Conservation (phyloP, 2,797 vertebrate genomes). For the Eutrigla gurnardus region DNA sequence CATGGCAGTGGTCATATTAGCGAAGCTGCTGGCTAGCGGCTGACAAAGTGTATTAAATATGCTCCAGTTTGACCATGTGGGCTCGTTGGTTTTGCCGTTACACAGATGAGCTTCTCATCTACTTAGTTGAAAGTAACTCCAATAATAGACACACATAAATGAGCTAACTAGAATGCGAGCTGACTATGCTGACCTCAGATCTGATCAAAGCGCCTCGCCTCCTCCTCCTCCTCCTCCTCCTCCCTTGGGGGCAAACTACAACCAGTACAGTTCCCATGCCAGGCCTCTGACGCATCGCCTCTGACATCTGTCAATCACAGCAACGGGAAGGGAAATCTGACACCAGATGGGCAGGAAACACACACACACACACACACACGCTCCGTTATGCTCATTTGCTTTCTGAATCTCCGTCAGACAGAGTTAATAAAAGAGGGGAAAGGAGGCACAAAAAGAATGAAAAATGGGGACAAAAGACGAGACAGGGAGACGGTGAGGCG, state of each 20-base stretch:
- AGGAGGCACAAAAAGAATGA: not conserved
- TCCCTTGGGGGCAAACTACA: not conserved
- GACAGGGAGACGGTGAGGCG: constrained; percentile 11
- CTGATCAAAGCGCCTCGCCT: constrained; percentile 7
- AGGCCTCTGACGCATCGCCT: constrained; percentile 22
- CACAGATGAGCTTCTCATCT: not conserved
- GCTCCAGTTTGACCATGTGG: not conserved
- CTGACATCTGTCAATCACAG: constrained; percentile 66
- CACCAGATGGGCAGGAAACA: constrained; percentile 17
- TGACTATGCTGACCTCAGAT: constrained; percentile 40
- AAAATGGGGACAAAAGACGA: not conserved
- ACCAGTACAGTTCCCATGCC: constrained; percentile 2
- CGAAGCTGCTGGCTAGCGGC: not conserved
- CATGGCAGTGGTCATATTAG: not conserved
- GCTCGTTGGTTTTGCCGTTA: not conserved
- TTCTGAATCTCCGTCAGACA: not conserved
- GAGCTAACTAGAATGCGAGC: not conserved
- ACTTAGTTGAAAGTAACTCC: not conserved
- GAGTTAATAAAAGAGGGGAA: not conserved
- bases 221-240: not conserved
- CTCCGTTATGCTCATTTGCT: not conserved
- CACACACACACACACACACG: not conserved
- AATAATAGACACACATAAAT: not conserved
- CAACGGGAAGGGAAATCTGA: constrained; percentile 51
- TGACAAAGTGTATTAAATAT: not conserved